Percentiles rank a stretch among this genome's conserved stretches.
These are phyloP conservation scores for Todus mexicanus DNA, from an alignment of 2,797 vertebrate species.

Conservation along the genomic window DNA sequence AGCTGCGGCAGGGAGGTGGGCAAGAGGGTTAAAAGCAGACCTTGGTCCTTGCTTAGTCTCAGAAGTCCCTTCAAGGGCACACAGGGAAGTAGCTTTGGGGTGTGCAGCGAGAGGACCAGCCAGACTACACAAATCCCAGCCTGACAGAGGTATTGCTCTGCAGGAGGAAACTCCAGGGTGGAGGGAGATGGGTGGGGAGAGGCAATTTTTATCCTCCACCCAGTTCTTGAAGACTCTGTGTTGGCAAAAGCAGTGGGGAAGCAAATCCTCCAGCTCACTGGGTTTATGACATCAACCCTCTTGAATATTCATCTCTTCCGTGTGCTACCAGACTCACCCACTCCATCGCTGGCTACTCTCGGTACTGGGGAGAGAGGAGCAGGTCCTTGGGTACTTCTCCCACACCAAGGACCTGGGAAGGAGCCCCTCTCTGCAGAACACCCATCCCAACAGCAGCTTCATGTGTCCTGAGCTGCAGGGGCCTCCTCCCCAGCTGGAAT, in stretches of 20 bases:
- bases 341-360: neutral
- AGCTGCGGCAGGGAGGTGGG: neutral
- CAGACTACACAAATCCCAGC: neutral
- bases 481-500: neutral
- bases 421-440: neutral
- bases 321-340: neutral
- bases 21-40: neutral
- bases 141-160: neutral
- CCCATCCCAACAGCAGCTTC: neutral
- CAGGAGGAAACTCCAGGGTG: neutral
- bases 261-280: neutral
- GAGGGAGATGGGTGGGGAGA: neutral
- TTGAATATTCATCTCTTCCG: neutral
- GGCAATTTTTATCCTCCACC: neutral
- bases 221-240: neutral
- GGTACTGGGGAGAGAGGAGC: neutral
- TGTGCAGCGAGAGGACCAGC: neutral
- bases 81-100: neutral
- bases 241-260: neutral
- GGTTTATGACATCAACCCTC: neutral
- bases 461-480: neutral
- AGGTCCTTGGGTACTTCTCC: neutral
- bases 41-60: neutral
- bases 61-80: neutral
- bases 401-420: accelerated